These are phyloP conservation scores for Ochotona princeps DNA, from an alignment of 2,113 vertebrate species.

Conservation along the genomic window DNA sequence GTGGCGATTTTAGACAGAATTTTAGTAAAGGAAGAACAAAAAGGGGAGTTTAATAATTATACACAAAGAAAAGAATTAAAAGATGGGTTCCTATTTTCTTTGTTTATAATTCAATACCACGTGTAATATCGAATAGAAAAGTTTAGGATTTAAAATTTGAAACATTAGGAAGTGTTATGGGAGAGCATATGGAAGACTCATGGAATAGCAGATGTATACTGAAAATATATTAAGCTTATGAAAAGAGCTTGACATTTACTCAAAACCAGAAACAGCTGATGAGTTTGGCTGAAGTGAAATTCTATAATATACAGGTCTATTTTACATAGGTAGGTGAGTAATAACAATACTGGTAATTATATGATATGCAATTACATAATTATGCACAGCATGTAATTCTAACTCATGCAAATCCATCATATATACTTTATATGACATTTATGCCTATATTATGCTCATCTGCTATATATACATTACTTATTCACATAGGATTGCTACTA, in stretches of 20 bases:
- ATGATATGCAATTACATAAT: neutral
- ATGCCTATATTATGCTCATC: neutral
- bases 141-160: neutral
- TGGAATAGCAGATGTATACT: neutral
- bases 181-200: neutral
- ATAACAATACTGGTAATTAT: neutral
- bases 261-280: neutral
- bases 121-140: neutral
- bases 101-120: neutral
- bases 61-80: neutral
- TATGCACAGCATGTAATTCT: neutral
- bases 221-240: neutral
- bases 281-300: too few relatives aligned
- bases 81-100: neutral
- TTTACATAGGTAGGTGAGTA: neutral
- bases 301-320: neutral
- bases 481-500: neutral
- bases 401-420: neutral
- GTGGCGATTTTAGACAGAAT: neutral
- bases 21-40: neutral
- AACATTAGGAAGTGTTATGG: neutral
- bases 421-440: neutral
- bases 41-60: neutral
- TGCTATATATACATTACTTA: too few relatives aligned
- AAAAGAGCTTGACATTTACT: neutral